Percentiles rank a stretch among this genome's conserved stretches.
Conservation (phyloP, 2,113 vertebrate species). For the Erythrocebus patas region DNA sequence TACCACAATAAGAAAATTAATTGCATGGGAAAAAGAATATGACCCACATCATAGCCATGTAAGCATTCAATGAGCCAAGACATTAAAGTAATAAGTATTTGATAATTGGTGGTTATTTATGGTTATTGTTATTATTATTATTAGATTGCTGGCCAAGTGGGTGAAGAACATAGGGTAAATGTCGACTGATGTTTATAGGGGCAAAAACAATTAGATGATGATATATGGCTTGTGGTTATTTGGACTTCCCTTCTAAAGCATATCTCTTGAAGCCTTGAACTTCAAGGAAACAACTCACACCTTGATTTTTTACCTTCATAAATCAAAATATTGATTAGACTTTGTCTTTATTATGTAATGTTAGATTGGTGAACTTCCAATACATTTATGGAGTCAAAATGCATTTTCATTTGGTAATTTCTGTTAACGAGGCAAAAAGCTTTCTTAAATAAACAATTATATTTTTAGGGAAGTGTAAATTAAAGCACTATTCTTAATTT, state of each 20-base stretch:
- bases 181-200: background rate
- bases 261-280: background rate
- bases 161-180: background rate
- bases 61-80: background rate
- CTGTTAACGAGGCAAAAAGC: background rate
- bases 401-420: conserved; percentile 23
- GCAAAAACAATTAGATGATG: background rate
- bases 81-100: background rate
- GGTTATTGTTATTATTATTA: background rate
- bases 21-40: background rate
- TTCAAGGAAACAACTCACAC: background rate
- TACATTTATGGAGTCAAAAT: background rate
- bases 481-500: background rate
- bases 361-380: background rate
- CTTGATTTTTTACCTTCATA: background rate
- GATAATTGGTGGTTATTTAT: background rate
- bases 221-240: background rate
- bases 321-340: background rate
- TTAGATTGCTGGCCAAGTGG: background rate
- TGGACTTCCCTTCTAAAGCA: background rate
- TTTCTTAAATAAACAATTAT: conserved; percentile 27
- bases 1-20: background rate
- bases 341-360: background rate
- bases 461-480: conserved; percentile 4
- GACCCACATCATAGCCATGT: background rate